Conservation (phyloP, 2,797 vertebrate species). For the Pipistrellus kuhlii region DNA sequence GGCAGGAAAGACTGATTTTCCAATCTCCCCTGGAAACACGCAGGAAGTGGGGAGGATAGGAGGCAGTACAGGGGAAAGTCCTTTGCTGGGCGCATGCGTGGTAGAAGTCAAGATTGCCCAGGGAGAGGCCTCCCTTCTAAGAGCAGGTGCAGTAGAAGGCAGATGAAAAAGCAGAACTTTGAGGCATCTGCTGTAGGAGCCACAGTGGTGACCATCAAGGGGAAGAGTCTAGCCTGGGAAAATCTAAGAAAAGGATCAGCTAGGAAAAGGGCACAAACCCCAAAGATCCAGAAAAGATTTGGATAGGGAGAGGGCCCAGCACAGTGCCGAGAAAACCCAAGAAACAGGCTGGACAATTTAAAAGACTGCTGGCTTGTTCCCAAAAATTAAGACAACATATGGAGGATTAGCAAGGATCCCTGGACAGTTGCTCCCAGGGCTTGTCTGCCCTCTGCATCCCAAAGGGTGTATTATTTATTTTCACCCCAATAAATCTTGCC, state of each 20-base stretch:
- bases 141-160: background rate
- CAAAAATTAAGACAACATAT: background rate
- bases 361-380: background rate
- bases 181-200: background rate
- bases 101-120: background rate
- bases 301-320: background rate
- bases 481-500: background rate
- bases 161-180: background rate
- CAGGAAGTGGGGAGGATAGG: background rate
- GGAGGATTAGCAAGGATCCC: background rate
- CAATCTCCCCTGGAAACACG: background rate
- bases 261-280: background rate
- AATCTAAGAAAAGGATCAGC: background rate
- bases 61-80: background rate
- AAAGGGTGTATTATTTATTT: background rate
- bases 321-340: background rate
- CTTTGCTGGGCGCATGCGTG: background rate
- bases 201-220: background rate
- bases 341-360: background rate
- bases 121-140: too few relatives aligned
- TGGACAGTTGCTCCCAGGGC: background rate
- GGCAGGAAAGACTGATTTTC: background rate
- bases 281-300: background rate
- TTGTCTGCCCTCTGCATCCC: background rate
- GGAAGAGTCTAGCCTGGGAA: background rate